phyloP scores from a whole-genome alignment of 2,113 vertebrate species.

The Phalacrocorax pelagicus region DNA sequence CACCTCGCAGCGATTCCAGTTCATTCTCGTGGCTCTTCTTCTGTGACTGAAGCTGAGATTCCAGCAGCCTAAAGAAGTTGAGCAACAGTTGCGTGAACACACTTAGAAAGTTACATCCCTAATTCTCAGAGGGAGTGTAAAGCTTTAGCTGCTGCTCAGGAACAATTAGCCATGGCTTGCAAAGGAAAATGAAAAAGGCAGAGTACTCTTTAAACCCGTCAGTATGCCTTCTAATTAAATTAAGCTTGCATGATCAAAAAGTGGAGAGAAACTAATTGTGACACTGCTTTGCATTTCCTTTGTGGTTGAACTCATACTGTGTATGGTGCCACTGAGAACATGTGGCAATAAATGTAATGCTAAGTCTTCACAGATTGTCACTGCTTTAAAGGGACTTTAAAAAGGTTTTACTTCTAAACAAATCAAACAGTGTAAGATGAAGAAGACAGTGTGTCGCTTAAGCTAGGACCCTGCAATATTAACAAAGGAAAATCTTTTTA shows the following conservation, averaged over 20 bases:
- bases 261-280: background rate
- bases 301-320: background rate
- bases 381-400: background rate
- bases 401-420: background rate
- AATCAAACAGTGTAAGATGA: background rate
- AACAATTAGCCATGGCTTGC: constrained; percentile 42
- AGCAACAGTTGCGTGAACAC: background rate
- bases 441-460: background rate
- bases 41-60: constrained; percentile 93
- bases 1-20: constrained; percentile 86
- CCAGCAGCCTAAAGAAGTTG: constrained; percentile 82
- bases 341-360: background rate
- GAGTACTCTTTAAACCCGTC: constrained; percentile 53
- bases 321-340: background rate
- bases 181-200: constrained; percentile 46
- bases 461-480: background rate
- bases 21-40: constrained; percentile 89
- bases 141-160: constrained; percentile 30
- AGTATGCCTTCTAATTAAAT: constrained; percentile 48
- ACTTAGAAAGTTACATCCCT: background rate
- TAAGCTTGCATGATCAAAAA: constrained; percentile 23
- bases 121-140: constrained; percentile 12
- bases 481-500: background rate
- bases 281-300: background rate
- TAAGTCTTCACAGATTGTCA: background rate